Base-by-base conservation (phyloP, 2,888 invertebrate species). In the Tipula lateralis region DNA sequence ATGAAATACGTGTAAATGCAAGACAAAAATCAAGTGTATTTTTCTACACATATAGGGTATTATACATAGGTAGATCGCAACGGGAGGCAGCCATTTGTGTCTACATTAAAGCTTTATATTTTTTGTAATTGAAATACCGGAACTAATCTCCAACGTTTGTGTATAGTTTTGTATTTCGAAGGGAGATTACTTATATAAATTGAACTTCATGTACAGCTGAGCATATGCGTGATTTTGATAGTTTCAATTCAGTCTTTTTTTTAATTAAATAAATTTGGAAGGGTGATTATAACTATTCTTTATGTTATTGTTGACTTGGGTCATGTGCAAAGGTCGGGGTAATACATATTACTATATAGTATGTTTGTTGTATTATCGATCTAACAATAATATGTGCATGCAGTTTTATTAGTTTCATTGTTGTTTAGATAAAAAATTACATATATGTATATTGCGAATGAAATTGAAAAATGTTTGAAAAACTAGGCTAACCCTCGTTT, bases 221-320 rank as follows among this genome's bases (percentile, higher is more conserved):
- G 66, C 66, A 66, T 66, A 66, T 66, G 66, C 66, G 66, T 66
- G 66, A 66, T 66, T 66, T 66, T 66, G n/a, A 66, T 66, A 66
- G 66, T 66, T 66, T 66, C 7, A 66, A 66, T 66, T 50, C 24
- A 66, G 24, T 66, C 24, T 44, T 44, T 36, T 36, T 36, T 36
- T 39, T 39, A 39, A 44, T 44, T 16, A 44, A 44, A 44, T 44
- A 3, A 16, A 24, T 66, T 66, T 66, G 9, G 66, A 24, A 66
- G 66, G 66, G 66, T 66, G 66, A 66, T 24, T 66, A 19, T 66
- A 9, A 66, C 12, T 66, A 66, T 66, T 66, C 9, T 24, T 66
- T 16, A 24, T 66, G 6, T 66, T 66, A 66, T 66, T 66, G 24
- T 66, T 66, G 66, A 66, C 66, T 66, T 66, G 66, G 44, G 66